phyloP scores from a whole-genome alignment of 2,797 vertebrate species.

The Myotis planiceps region DNA sequence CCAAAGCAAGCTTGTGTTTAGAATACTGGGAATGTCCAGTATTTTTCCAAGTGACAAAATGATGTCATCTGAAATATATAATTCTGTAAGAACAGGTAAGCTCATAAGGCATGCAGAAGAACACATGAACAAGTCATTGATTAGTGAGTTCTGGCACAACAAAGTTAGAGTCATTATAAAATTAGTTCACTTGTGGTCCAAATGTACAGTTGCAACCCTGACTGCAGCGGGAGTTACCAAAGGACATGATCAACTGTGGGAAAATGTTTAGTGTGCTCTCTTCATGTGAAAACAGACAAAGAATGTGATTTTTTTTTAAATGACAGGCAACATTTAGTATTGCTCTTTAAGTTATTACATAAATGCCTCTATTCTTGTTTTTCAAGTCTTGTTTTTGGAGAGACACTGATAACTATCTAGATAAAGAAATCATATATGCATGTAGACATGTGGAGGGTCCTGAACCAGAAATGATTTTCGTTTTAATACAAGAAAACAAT shows the following conservation, averaged over 20 bases:
- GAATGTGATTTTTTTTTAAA: neutral
- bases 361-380: neutral
- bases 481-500: neutral
- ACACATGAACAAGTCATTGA: neutral
- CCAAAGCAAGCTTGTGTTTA: neutral
- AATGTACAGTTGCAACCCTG: neutral
- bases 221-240: neutral
- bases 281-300: neutral
- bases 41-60: conserved; percentile 8
- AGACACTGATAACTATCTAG: neutral
- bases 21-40: neutral
- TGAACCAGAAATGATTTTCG: neutral
- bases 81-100: neutral
- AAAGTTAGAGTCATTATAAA: neutral
- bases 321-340: neutral
- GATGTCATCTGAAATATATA: neutral
- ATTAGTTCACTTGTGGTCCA: neutral
- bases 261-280: neutral
- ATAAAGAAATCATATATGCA: neutral
- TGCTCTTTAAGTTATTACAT: neutral
- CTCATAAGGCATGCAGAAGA: neutral
- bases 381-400: neutral
- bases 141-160: neutral
- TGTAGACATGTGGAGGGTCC: neutral
- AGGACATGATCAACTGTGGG: neutral